phyloP scores from a whole-genome alignment of 2,113 vertebrate genomes.

The Oryzias celebensis region DNA sequence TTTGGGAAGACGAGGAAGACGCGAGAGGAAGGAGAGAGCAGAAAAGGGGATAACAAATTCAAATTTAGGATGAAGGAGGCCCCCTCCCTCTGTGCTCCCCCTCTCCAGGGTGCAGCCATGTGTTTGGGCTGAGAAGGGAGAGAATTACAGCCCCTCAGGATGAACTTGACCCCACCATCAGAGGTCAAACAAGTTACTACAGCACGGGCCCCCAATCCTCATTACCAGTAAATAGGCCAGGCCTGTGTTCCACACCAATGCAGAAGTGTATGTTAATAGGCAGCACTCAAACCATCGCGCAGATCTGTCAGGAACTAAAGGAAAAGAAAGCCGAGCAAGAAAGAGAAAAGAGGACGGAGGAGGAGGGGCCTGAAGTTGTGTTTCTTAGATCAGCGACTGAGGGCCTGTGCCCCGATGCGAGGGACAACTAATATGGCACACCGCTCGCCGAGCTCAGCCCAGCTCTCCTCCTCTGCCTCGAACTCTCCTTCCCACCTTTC shows the following conservation, averaged over 20 bases:
- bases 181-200: slow-evolving; percentile 66
- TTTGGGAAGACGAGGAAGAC: slow-evolving; percentile 55
- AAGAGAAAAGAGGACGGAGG: slow-evolving; percentile 10
- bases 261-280: slow-evolving; percentile 55
- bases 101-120: slow-evolving; percentile 38
- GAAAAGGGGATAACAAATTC: slow-evolving; percentile 52
- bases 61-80: slow-evolving; percentile 58
- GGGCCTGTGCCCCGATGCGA: slow-evolving; percentile 37
- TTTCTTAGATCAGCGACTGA: slow-evolving; percentile 63
- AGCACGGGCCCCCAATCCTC: slow-evolving; percentile 39
- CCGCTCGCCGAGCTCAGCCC: slow-evolving; percentile 27
- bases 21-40: slow-evolving; percentile 31
- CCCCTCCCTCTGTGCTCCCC: not conserved
- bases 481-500: slow-evolving; percentile 10
- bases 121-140: slow-evolving; percentile 39
- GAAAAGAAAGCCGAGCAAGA: slow-evolving; percentile 10
- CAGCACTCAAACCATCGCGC: slow-evolving; percentile 27
- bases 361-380: slow-evolving; percentile 45
- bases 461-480: slow-evolving; percentile 18
- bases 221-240: slow-evolving; percentile 45
- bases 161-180: slow-evolving; percentile 59
- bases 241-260: slow-evolving; percentile 34
- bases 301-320: slow-evolving; percentile 29
- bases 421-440: slow-evolving; percentile 51
- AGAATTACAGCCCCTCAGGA: slow-evolving; percentile 51